Base-by-base conservation (phyloP, 2,888 invertebrate species). In the Augiades crinisus region DNA sequence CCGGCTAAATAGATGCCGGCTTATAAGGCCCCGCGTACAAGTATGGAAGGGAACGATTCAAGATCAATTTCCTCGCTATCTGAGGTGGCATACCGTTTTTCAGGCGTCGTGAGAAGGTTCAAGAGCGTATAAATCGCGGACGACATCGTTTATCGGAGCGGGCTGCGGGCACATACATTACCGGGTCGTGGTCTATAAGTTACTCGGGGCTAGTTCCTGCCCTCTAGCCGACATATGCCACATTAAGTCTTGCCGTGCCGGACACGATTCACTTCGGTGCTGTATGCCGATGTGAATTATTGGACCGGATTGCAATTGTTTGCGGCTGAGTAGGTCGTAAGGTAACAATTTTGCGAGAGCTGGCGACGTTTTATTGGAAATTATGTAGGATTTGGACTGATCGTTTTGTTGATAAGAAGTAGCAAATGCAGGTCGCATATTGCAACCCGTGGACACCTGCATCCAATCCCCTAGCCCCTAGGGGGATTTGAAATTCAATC, bases 181-280 rank as follows among this genome's bases (percentile, higher is more conserved):
- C 54, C 45, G 36, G 63, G 56, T 68, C 67, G 70, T 74, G 71
- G 36, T 55, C 65, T 59, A 64, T 68, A 70, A 72, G 63, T 71
- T 60, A 45, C 57, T 56, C 45, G 59, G 60, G 58, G 44, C 54
- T 53, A 53, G 46, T 30, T 30, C 37, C 30, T 37, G 37, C 47
- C 38, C 47, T 47, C 47, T n/a, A 34, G 34, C 34, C 53, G 61
- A 62, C 63, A 64, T 67, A 60, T 59, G 57, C 61, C 59, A 47
- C 37, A 49, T 53, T 38, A 44, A 17, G 47, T 19, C 19, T 45
- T 36, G 44, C 16, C 12, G 5, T 22, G 30, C 27, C 19, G 27
- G 37, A 36, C 46, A 47, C 37, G 46, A 47, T 19, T 47, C 19
- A 30, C 17, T 27, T 37, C 30, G 37, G 24, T 27, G 19, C 37